Conservation (phyloP, 2,113 vertebrate genomes). For the Tupaia chinensis region DNA sequence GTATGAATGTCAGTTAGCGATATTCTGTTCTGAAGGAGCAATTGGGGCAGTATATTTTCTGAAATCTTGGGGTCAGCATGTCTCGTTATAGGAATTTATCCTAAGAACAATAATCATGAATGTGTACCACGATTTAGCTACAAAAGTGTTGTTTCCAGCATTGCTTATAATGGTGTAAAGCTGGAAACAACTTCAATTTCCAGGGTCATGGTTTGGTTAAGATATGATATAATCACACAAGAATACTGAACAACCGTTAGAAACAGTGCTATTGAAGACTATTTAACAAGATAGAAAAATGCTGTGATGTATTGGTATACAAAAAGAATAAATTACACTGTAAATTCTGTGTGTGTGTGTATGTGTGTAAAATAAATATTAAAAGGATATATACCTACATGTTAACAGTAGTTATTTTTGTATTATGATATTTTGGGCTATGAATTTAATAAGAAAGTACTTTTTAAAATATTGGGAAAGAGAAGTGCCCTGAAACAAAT, state of each 20-base stretch:
- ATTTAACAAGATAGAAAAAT: constrained; percentile 49
- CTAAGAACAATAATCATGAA: constrained; percentile 27
- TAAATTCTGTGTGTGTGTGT: neutral
- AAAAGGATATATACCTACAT: constrained; percentile 14
- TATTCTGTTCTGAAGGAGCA: neutral
- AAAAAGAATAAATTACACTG: constrained; percentile 38
- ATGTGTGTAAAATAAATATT: constrained; percentile 20
- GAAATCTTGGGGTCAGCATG: neutral
- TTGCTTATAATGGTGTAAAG: constrained; percentile 44
- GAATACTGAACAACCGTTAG: constrained; percentile 10
- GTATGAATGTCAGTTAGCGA: neutral
- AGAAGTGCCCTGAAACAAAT: neutral
- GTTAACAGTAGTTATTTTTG: constrained; percentile 6
- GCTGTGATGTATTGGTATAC: neutral
- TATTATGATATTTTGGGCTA: constrained; percentile 37
- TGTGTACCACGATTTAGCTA: constrained; percentile 14
- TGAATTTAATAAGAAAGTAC: constrained; percentile 9
- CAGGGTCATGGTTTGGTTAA: constrained; percentile 18
- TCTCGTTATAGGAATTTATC: constrained; percentile 21
- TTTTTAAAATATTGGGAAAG: constrained; percentile 24
- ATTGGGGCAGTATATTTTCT: neutral
- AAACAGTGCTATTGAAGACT: constrained; percentile 9
- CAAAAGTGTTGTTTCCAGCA: neutral
- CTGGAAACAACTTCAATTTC: constrained; percentile 31
- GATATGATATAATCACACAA: neutral